Evolutionary conservation across 2,113 vertebrate species (phyloP).

Genomic region (Origma solitaria): DNA sequence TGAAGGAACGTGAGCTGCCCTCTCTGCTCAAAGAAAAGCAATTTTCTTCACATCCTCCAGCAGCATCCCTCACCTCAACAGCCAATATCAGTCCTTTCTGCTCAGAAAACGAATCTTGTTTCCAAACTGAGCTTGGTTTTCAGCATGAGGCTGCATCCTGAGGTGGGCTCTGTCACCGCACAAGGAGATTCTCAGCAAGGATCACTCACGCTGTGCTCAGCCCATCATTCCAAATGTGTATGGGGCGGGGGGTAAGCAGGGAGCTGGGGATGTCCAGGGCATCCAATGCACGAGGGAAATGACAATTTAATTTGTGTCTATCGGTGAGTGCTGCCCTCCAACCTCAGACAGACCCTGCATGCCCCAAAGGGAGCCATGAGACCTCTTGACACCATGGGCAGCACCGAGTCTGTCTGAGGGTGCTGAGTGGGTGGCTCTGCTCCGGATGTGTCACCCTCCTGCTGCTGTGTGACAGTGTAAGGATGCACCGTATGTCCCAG

Average conservation of each 20-base stretch:
- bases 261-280: neutral
- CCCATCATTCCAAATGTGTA: neutral
- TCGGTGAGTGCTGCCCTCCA: neutral
- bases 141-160: neutral
- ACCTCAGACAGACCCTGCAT: neutral
- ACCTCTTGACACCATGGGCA: neutral
- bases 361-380: rapidly evolving
- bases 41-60: neutral
- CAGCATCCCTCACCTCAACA: neutral
- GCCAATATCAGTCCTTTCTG: neutral
- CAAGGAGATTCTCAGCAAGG: neutral
- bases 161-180: neutral
- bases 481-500: neutral
- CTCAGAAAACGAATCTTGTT: neutral
- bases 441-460: neutral
- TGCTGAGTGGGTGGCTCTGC: neutral
- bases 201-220: neutral
- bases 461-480: neutral
- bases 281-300: neutral
- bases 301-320: neutral
- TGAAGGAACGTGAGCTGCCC: rapidly evolving
- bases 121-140: neutral
- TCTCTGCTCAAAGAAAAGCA: neutral
- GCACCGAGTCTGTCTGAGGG: rapidly evolving
- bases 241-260: neutral